Percentiles rank a stretch among this genome's conserved stretches.
Conservation (phyloP, 2,797 vertebrate species). For the Dicrostonyx torquatus region DNA sequence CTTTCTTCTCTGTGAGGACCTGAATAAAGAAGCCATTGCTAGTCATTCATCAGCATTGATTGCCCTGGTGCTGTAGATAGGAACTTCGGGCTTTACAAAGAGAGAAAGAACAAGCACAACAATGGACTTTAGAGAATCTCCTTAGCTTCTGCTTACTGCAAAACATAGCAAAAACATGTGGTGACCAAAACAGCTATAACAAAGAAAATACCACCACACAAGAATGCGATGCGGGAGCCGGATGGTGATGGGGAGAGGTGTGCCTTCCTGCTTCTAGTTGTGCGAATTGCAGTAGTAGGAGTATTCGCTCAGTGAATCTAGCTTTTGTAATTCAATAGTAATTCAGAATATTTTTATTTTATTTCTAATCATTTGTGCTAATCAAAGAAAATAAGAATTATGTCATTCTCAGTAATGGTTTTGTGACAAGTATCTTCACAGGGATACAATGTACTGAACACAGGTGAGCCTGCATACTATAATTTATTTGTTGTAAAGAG, state of each 20-base stretch:
- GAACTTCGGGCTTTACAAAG: slow-evolving; percentile 87
- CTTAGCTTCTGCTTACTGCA: slow-evolving; percentile 74
- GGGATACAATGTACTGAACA: slow-evolving; percentile 73
- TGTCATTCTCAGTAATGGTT: slow-evolving; percentile 70
- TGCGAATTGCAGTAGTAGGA: not conserved
- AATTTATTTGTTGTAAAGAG: slow-evolving; percentile 74
- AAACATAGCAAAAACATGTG: slow-evolving; percentile 63
- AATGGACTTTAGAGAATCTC: slow-evolving; percentile 72
- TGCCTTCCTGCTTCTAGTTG: not conserved
- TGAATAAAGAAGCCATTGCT: slow-evolving; percentile 95
- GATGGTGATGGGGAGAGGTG: not conserved
- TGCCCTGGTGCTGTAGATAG: slow-evolving; percentile 90
- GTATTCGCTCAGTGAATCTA: not conserved
- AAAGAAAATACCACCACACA: not conserved
- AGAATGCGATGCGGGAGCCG: not conserved
- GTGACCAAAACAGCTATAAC: slow-evolving; percentile 73
- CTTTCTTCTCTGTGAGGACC: slow-evolving; percentile 94
- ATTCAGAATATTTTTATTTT: slow-evolving; percentile 49
- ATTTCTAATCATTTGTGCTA: slow-evolving; percentile 42
- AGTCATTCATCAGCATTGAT: slow-evolving; percentile 97
- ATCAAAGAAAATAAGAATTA: slow-evolving; percentile 52
- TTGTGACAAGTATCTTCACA: slow-evolving; percentile 67
- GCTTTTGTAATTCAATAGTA: slow-evolving; percentile 32
- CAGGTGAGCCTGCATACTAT: slow-evolving; percentile 51
- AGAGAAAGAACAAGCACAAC: slow-evolving; percentile 83